Conservation (phyloP, 2,797 vertebrate species). For the Cuniculus paca region DNA sequence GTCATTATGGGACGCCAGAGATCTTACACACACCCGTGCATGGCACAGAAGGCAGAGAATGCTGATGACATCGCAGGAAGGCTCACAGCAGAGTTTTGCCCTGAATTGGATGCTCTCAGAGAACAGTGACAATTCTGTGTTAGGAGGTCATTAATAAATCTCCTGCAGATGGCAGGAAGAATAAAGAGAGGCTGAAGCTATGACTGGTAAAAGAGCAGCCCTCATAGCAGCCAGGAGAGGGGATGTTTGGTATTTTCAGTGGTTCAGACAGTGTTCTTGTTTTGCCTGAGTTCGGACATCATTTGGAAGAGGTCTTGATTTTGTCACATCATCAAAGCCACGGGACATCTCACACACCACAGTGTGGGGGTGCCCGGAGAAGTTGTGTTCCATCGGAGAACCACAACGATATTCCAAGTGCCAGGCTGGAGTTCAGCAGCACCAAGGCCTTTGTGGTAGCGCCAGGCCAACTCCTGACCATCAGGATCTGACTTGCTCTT, state of each 20-base stretch:
- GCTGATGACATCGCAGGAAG: neutral
- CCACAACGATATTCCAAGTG: neutral
- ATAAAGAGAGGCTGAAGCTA: neutral
- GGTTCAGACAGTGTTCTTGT: neutral
- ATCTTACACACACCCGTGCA: neutral
- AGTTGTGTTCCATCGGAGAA: neutral
- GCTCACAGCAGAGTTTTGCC: neutral
- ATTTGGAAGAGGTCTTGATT: neutral
- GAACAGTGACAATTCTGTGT: neutral
- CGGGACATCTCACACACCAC: neutral
- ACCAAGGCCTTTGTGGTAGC: too few relatives aligned
- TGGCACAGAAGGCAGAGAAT: neutral
- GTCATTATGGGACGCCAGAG: neutral
- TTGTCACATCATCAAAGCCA: neutral
- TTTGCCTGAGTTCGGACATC: neutral
- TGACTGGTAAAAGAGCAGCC: neutral
- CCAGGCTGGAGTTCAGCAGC: neutral
- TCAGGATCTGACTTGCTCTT: neutral
- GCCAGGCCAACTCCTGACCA: neutral
- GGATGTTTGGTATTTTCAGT: neutral
- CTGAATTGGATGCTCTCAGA: neutral
- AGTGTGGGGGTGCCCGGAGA: neutral
- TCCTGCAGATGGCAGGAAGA: neutral
- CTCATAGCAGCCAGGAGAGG: neutral
- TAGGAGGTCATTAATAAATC: neutral